Evolutionary conservation across 2,113 vertebrate species (phyloP), one percentile per base, ranked within the genome.

Genomic region (Dipodomys ordii): DNA sequence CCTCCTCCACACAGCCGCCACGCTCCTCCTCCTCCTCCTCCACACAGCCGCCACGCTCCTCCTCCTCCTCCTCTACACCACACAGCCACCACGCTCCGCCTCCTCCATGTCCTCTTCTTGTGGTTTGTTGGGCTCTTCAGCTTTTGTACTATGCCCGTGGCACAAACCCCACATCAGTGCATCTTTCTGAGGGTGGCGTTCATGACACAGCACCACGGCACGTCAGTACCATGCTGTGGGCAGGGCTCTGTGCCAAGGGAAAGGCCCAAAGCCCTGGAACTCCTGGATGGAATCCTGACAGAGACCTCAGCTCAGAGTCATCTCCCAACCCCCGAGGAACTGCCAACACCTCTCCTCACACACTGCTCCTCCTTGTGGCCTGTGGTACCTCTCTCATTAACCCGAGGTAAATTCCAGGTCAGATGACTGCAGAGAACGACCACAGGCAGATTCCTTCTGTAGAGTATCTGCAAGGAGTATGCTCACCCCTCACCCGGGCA

Each of bases 371-470:
- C 46, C 27, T 5, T 5, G 25, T 3, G 19, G 57, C n/a, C 67
- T 19, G 20, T 0, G 2, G 3, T 1, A 8, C 32, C 11, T 0
- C 22, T 49, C 62, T 32, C 15, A 49, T 60, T 15, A 30, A 18
- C 12, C 27, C 0, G 6, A 10, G 76, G 64, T 7, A 15, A 1
- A 2, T 28, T 25, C 76, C 25, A 19, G 18, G 10, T 19, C 0
- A 28, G 4, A 28, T 0, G 4, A 22, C 46, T 16, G 15, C 32
- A 28, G 76, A 65, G 18, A 35, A 23, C 85, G 1, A 49, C 49
- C 39, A 9, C 0, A 10, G 65, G 30, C 1, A 0, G 2, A 16
- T 2, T 16, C 35, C 30, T 81, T 16, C 57, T 0, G 0, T 0
- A 28, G 16, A 2, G 49, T 1, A 4, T 4, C 39, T 13, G 11